Evolutionary conservation across 1,140 invertebrate genomes (phyloP).

Genomic region (Heliconius congener): DNA sequence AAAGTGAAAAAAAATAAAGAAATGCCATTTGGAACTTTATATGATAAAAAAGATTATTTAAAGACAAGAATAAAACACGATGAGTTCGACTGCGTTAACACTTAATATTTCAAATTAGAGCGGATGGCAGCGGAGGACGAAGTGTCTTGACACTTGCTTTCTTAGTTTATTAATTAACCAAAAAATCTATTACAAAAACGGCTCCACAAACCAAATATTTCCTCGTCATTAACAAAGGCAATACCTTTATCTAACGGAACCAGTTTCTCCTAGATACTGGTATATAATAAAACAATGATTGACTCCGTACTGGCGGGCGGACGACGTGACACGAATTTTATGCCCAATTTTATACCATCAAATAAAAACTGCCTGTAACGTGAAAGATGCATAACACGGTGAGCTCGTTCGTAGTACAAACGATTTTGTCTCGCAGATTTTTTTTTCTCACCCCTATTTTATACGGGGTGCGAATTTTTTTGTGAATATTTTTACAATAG

Average conservation of each 20-base stretch:
- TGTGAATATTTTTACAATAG: conserved; percentile 25
- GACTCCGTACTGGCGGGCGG: conserved; percentile 55
- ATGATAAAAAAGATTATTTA: no score
- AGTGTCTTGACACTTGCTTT: no score
- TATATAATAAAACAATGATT: conserved; percentile 75
- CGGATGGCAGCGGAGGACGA: no score
- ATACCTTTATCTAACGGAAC: conserved; percentile 28
- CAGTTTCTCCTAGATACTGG: conserved; percentile 9
- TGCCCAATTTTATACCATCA: conserved; percentile 63
- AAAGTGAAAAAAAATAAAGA: no score
- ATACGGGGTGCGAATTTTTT: conserved; percentile 23
- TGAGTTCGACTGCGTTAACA: no score
- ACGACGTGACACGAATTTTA: conserved; percentile 69
- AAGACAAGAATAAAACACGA: no score
- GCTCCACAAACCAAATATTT: not conserved
- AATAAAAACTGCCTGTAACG: conserved; percentile 57
- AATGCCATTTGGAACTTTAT: no score
- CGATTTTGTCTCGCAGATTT: conserved; percentile 39
- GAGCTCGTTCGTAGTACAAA: conserved; percentile 44
- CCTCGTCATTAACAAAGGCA: conserved; percentile 8
- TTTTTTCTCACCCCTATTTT: not conserved
- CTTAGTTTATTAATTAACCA: not conserved
- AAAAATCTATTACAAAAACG: not conserved
- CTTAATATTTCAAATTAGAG: no score
- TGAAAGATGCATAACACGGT: conserved; percentile 68